These are phyloP conservation scores for Scaptomyza reducta DNA, from an alignment of 2,888 invertebrate species.

Conservation along the genomic window DNA sequence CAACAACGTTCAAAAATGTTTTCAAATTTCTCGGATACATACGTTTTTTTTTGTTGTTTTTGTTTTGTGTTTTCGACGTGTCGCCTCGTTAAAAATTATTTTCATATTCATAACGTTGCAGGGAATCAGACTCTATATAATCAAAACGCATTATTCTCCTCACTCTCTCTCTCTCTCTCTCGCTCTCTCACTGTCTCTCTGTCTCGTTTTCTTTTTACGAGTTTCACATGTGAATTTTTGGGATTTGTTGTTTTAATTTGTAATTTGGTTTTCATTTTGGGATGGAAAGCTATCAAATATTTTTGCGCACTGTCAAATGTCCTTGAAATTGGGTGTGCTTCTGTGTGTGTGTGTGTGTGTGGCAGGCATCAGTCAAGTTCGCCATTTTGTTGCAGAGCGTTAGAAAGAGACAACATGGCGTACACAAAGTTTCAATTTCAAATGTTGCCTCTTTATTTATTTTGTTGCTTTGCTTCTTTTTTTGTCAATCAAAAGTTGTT, in stretches of 20 bases:
- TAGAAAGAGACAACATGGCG: conserved; percentile 5
- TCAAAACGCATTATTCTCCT: conserved; percentile 36
- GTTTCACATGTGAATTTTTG: conserved; percentile 53
- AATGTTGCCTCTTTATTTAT: neutral
- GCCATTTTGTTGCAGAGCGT: conserved; percentile 49
- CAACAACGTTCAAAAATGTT: conserved; percentile 12
- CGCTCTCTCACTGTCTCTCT: conserved; percentile 9
- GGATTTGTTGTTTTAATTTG: conserved; percentile 25
- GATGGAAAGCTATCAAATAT: conserved; percentile 28
- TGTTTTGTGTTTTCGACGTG: conserved; percentile 40
- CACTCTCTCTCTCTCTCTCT: neutral
- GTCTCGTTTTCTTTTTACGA: conserved; percentile 45
- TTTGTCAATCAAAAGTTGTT: conserved; percentile 18
- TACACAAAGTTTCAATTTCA: conserved; percentile 27
- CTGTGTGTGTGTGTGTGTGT: conserved; percentile 24
- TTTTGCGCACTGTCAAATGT: conserved; percentile 53
- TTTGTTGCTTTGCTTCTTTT: neutral
- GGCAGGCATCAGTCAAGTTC: conserved; percentile 45
- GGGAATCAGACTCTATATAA: conserved; percentile 31
- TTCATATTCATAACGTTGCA: conserved; percentile 64
- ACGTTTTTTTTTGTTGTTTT: conserved; percentile 24
- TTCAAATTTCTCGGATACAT: conserved; percentile 22
- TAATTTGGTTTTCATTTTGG: conserved; percentile 35
- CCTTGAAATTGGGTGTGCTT: conserved; percentile 46
- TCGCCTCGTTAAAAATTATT: conserved; percentile 68